Evolutionary conservation across 1,140 invertebrate genomes (phyloP).

Genomic region (Parapsyche elsis): DNA sequence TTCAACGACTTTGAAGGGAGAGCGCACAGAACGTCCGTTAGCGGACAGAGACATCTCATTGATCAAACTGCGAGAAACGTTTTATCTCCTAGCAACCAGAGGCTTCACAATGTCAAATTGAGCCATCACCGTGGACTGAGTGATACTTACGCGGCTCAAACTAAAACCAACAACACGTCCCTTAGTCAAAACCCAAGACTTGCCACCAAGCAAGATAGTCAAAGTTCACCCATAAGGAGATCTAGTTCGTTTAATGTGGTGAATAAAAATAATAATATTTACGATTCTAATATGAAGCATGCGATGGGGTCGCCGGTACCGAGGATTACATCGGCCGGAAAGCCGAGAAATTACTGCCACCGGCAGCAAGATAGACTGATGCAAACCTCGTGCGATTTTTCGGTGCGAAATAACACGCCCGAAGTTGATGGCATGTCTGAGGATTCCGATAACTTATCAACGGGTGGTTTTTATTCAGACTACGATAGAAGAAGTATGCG

Average conservation of each 20-base stretch:
- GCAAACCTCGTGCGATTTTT: slow-evolving; percentile 42
- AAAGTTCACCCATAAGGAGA: slow-evolving; percentile 62
- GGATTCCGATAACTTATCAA: slow-evolving; percentile 53
- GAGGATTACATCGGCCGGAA: slow-evolving; percentile 35
- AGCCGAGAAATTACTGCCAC: slow-evolving; percentile 18
- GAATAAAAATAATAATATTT: slow-evolving; percentile 59
- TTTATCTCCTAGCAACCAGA: slow-evolving; percentile 47
- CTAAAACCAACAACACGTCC: slow-evolving; percentile 46
- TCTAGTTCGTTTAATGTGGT: slow-evolving; percentile 66
- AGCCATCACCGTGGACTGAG: slow-evolving; percentile 61
- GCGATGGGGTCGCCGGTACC: slow-evolving; percentile 37
- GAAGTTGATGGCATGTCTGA: slow-evolving; percentile 53
- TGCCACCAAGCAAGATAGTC: neutral
- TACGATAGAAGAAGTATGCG: slow-evolving; percentile 46
- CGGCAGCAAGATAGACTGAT: slow-evolving; percentile 15
- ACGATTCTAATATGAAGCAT: slow-evolving; percentile 39
- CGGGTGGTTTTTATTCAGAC: slow-evolving; percentile 55
- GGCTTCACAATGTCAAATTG: slow-evolving; percentile 35
- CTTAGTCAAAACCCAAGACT: slow-evolving; percentile 52
- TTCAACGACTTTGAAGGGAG: neutral
- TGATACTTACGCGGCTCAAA: slow-evolving; percentile 56
- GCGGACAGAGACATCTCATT: slow-evolving; percentile 35
- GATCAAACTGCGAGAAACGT: slow-evolving; percentile 40
- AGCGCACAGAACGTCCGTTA: slow-evolving; percentile 3
- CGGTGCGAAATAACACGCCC: slow-evolving; percentile 48